Conservation (phyloP, 2,888 invertebrate species). For the Epinotia nisella region DNA sequence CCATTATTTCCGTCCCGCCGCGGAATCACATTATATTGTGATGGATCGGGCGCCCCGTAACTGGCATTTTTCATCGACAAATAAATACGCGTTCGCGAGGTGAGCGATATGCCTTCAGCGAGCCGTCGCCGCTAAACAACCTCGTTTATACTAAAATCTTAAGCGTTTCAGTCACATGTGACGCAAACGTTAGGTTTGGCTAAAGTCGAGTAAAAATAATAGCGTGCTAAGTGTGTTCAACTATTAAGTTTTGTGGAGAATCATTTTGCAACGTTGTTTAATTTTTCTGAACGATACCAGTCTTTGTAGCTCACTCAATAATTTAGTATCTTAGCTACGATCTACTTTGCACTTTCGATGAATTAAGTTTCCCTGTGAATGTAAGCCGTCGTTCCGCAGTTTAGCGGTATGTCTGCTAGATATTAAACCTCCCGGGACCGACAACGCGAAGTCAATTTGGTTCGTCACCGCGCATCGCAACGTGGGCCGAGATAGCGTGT, state of each 20-base stretch:
- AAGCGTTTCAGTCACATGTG: neutral
- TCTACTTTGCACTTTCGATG: too few species aligned
- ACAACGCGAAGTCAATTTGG: neutral
- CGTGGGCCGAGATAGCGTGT: neutral
- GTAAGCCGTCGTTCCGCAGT: neutral
- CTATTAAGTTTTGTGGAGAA: neutral
- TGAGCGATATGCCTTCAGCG: neutral
- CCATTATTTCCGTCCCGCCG: conserved; percentile 8
- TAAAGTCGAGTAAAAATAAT: too few species aligned
- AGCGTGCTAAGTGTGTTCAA: too few species aligned
- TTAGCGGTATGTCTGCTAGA: neutral
- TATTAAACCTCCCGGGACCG: neutral
- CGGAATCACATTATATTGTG: conserved; percentile 14
- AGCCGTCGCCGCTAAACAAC: neutral
- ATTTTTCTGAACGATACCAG: neutral
- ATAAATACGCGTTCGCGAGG: neutral
- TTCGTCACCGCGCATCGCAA: neutral
- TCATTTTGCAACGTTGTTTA: neutral
- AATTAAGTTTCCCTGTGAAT: neutral
- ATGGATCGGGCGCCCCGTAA: conserved; percentile 25
- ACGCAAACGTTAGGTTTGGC: neutral
- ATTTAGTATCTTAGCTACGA: too few species aligned
- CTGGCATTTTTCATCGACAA: conserved; percentile 16
- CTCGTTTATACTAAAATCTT: neutral
- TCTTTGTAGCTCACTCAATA: neutral